Evolutionary conservation across 2,113 vertebrate species (phyloP), one percentile per base, ranked within the genome.

Genomic region (Spilogale gracilis): DNA sequence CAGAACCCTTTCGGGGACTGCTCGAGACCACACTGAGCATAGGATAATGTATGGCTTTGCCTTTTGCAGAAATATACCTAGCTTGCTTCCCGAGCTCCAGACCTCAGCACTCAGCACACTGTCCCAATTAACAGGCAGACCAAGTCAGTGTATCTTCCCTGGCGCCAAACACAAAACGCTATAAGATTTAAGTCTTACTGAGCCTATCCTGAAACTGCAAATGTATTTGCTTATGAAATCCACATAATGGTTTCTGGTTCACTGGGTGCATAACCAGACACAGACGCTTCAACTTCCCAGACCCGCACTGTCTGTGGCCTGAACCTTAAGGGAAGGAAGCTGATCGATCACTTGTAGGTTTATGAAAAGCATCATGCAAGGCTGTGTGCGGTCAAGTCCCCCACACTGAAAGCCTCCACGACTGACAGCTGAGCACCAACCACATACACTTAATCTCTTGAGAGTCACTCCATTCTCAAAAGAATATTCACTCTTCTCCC

Each of bases 221-320:
- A 90, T 17, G 23, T 14, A 71, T n/a, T 91, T 9, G 38, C 88
- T 78, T 93, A 45, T 71, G 82, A 88, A 88, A 88, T n/a, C 67
- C 93, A 78, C 61, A 74, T 30, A 32, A 67, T 0, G 7, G 20
- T 74, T 58, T 80, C 84, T 79, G 79, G 54, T 38, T 54, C 69
- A 80, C n/a, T 52, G 56, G 80, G 30, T 1, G 2, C 14, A 0
- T 18, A n/a, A 73, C 65, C 82, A 74, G 74, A 76, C 43, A 56
- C 1, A 73, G 0, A 23, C 3, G 4, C 84, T 21, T 38, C 71
- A 3, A 25, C 21, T 69, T 79, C 48, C 76, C 11, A 23, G 9
- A 25, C 52, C 78, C 9, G 63, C 10, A 14, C 6, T 54, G 69
- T 27, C 83, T 12, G 7, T 13, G 45, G 54, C 48, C 5, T 60